Percentiles rank a stretch among this genome's conserved stretches.
Evolutionary conservation across 2,113 vertebrate genomes (phyloP).

Genomic region (Pseudorhombus dupliciocellatus): DNA sequence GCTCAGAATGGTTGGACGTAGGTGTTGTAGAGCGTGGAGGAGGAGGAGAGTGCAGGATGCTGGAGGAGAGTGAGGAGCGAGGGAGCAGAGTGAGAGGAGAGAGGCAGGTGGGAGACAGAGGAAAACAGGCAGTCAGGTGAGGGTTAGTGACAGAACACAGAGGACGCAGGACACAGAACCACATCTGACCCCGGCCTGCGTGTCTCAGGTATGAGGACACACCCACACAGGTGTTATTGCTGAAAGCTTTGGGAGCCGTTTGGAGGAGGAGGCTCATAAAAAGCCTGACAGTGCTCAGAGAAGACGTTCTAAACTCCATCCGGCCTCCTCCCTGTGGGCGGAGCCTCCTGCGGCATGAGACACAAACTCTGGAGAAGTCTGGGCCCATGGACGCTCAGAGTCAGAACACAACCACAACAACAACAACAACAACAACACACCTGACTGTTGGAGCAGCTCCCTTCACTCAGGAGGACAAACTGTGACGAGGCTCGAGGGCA

Average conservation of each 20-base stretch:
- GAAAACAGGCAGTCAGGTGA: conserved; percentile 69
- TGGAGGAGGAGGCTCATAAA: too few relatives aligned
- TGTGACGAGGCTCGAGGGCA: background rate
- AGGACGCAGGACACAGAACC: conserved; percentile 44
- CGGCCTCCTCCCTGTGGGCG: too few relatives aligned
- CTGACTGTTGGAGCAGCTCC: conserved; percentile 22
- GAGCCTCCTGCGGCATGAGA: too few relatives aligned
- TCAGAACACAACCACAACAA: too few relatives aligned
- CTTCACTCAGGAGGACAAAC: conserved; percentile 30
- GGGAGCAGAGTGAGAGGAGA: conserved; percentile 61
- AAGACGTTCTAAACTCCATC: too few relatives aligned
- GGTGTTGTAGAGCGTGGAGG: conserved; percentile 68
- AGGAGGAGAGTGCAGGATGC: conserved; percentile 68
- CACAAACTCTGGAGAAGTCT: too few relatives aligned
- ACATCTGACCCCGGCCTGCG: too few relatives aligned
- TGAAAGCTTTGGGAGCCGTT: too few relatives aligned
- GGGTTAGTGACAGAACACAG: conserved; percentile 71
- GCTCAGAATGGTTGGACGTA: conserved; percentile 76
- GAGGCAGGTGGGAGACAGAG: conserved; percentile 68
- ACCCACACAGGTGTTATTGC: too few relatives aligned
- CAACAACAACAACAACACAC: background rate
- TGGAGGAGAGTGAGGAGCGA: conserved; percentile 68
- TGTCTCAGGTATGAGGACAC: too few relatives aligned
- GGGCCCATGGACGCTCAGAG: too few relatives aligned
- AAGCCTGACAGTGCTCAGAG: too few relatives aligned